These are phyloP conservation scores for Lomographa bimaculata DNA, from an alignment of 2,888 invertebrate species.

Conservation along the genomic window DNA sequence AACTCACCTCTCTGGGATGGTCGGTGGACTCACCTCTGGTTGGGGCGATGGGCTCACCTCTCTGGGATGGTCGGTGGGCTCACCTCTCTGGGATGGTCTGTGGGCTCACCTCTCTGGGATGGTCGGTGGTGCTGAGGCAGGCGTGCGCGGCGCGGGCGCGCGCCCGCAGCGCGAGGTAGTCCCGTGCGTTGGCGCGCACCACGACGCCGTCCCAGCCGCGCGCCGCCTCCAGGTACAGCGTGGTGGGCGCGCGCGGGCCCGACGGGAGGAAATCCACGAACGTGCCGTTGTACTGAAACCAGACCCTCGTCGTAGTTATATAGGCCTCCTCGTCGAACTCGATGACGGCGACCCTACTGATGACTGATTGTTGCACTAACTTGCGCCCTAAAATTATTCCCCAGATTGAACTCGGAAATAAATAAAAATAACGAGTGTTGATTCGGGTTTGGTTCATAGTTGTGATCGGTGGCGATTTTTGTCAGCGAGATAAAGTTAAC, in stretches of 20 bases:
- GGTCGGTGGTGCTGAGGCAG: conserved; percentile 90
- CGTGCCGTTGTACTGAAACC: conserved; percentile 85
- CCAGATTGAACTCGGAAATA: too few species aligned
- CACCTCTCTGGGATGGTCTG: conserved; percentile 77
- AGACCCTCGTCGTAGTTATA: too few species aligned
- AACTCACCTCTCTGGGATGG: too few species aligned
- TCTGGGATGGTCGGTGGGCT: conserved; percentile 35
- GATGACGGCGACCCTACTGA: too few species aligned
- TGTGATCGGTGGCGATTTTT: too few species aligned
- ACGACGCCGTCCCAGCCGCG: conserved; percentile 90
- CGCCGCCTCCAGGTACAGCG: conserved; percentile 87
- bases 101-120: conserved; percentile 88
- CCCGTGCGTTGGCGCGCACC: conserved; percentile 90
- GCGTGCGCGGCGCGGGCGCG: conserved; percentile 86
- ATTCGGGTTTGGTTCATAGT: too few species aligned
- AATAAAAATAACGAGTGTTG: too few species aligned
- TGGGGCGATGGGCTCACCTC: too few species aligned
- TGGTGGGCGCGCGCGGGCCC: conserved; percentile 85
- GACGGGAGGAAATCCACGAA: conserved; percentile 87
- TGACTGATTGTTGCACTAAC: too few species aligned
- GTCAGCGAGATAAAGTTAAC: too few species aligned
- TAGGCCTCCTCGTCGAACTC: too few species aligned
- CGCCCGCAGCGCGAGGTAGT: conserved; percentile 86
- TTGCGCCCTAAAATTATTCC: too few species aligned
- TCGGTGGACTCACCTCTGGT: conserved; percentile 83